Evolutionary conservation across 2,797 vertebrate species (phyloP).

Genomic region (Neosilurus hyrtlii): DNA sequence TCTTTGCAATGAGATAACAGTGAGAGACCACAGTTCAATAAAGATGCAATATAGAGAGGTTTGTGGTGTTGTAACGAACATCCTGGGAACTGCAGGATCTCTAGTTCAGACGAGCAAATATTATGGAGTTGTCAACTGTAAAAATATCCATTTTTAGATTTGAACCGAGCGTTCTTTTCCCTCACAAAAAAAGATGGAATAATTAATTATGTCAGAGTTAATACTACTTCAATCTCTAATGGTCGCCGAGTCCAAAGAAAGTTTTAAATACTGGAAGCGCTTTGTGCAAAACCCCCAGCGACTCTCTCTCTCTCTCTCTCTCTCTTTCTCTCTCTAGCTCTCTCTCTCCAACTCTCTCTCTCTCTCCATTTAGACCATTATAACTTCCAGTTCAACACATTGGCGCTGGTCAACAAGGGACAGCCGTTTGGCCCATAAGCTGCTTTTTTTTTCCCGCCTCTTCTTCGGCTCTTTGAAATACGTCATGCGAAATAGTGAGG

Average conservation of each 20-base stretch:
- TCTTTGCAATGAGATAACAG: conserved; percentile 27
- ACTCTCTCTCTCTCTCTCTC: conserved; percentile 25
- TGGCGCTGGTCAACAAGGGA: conserved; percentile 36
- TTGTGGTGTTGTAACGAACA: conserved; percentile 40
- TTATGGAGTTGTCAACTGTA: conserved; percentile 3
- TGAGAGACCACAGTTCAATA: conserved; percentile 39
- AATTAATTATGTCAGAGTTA: conserved; percentile 55
- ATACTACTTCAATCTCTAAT: conserved; percentile 54
- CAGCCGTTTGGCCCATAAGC: neutral
- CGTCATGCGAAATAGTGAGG: conserved; percentile 54
- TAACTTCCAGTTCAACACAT: conserved; percentile 12
- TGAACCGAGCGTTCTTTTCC: conserved; percentile 35
- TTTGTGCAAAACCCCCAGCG: conserved; percentile 38
- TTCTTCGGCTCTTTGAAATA: conserved; percentile 42
- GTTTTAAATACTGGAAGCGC: conserved; percentile 51
- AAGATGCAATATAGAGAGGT: conserved; percentile 35
- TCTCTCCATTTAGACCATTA: conserved; percentile 14
- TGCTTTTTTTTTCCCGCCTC: neutral
- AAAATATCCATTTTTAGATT: conserved; percentile 36
- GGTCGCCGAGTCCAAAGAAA: conserved; percentile 52
- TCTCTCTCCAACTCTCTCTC: conserved; percentile 20
- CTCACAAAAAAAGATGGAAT: conserved; percentile 24
- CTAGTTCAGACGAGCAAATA: conserved; percentile 3
- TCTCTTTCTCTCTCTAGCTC: neutral
- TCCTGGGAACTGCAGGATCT: conserved; percentile 22